phyloP scores from a whole-genome alignment of 2,888 invertebrate species.

The Imbricaverruca yamaguchii region DNA sequence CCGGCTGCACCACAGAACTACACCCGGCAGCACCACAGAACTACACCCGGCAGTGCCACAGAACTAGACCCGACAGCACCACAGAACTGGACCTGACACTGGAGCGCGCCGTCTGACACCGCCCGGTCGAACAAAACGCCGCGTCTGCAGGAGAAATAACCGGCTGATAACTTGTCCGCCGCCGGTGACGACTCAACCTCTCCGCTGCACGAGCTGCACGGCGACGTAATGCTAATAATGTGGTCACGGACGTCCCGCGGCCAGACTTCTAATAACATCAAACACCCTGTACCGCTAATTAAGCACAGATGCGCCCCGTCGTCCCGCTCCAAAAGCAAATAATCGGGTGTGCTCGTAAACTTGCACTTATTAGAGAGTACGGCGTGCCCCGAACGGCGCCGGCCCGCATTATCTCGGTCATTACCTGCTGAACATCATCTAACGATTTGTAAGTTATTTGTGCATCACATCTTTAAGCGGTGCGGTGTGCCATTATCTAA shows the following conservation, averaged over 20 bases:
- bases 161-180: neutral
- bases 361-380: slow-evolving; percentile 16
- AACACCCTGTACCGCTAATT: neutral
- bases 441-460: slow-evolving; percentile 20
- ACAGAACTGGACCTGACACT: too few relatives aligned
- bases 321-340: slow-evolving; percentile 1
- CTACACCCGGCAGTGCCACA: too few relatives aligned
- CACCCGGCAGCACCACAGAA: too few relatives aligned
- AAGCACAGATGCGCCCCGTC: neutral
- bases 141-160: too few relatives aligned
- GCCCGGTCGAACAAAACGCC: too few relatives aligned
- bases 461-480: slow-evolving; percentile 13
- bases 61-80: too few relatives aligned
- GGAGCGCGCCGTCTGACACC: too few relatives aligned
- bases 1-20: too few relatives aligned
- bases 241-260: neutral
- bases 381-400: neutral
- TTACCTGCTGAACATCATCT: neutral
- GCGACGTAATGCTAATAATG: neutral
- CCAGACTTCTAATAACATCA: neutral
- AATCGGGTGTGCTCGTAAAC: slow-evolving; percentile 16
- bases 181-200: neutral
- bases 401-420: neutral
- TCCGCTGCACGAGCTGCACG: neutral
- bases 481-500: neutral